Conservation (phyloP, 1,140 invertebrate genomes). For the Andricus grossulariae region DNA sequence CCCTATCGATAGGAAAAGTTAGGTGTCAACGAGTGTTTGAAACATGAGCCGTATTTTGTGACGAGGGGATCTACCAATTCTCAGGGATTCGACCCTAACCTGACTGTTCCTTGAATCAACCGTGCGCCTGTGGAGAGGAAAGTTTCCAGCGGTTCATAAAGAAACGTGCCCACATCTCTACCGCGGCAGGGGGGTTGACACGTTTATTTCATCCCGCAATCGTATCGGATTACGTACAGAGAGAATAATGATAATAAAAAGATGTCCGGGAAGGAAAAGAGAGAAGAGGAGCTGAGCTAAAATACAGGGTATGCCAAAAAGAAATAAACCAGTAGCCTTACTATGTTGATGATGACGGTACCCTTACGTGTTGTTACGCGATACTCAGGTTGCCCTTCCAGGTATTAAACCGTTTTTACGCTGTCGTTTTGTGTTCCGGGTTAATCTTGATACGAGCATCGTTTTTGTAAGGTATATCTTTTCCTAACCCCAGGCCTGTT, state of each 20-base stretch:
- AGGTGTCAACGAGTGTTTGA: too few species aligned
- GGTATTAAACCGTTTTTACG: conserved; percentile 50
- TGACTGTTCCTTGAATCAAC: too few species aligned
- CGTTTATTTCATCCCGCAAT: conserved; percentile 65
- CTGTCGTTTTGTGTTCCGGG: too few species aligned
- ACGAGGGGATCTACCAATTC: too few species aligned
- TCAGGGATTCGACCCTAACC: too few species aligned
- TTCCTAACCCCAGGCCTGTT: too few species aligned
- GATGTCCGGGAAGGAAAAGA: neutral
- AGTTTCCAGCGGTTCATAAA: conserved; percentile 48
- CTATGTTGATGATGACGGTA: neutral
- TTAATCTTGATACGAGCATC: too few species aligned
- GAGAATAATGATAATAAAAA: neutral
- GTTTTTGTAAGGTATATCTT: too few species aligned
- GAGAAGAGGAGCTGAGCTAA: neutral
- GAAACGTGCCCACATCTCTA: conserved; percentile 54
- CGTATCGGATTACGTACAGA: conserved; percentile 63
- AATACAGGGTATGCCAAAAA: conserved; percentile 36
- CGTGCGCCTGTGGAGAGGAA: neutral
- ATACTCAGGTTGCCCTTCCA: conserved; percentile 53
- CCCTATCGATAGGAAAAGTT: too few species aligned
- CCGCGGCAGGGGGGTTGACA: conserved; percentile 57
- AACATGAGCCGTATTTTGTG: too few species aligned
- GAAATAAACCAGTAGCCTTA: conserved; percentile 43
- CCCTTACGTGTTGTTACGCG: conserved; percentile 60